These are phyloP conservation scores for Xenopus laevis DNA, from an alignment of 2,113 vertebrate genomes.

Conservation along the genomic window DNA sequence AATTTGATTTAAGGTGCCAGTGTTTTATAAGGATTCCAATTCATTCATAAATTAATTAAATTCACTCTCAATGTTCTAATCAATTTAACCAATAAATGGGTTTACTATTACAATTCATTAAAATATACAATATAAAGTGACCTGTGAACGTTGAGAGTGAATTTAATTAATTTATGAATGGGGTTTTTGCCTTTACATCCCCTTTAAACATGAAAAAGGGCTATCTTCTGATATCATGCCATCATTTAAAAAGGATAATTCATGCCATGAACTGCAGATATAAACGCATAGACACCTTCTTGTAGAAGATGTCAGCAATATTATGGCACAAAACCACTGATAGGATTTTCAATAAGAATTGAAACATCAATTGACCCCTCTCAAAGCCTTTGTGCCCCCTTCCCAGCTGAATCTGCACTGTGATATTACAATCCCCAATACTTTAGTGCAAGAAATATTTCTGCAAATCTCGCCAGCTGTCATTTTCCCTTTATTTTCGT, in stretches of 20 bases:
- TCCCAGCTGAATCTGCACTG: background rate
- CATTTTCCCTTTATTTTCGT: slow-evolving; percentile 8
- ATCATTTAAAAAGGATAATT: background rate
- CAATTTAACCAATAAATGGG: too few relatives aligned
- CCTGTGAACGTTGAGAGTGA: too few relatives aligned
- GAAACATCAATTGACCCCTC: slow-evolving; percentile 22
- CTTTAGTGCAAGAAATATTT: slow-evolving; percentile 10
- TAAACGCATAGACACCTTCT: slow-evolving; percentile 28
- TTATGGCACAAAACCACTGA: slow-evolving; percentile 8
- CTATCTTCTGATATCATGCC: too few relatives aligned
- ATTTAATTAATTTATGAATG: too few relatives aligned
- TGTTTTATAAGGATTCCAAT: too few relatives aligned
- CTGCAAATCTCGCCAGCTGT: slow-evolving; percentile 16
- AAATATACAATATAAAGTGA: too few relatives aligned
- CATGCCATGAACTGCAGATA: slow-evolving; percentile 8
- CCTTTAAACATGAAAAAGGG: too few relatives aligned
- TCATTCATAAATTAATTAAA: too few relatives aligned
- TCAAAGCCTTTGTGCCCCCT: background rate
- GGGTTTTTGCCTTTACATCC: too few relatives aligned
- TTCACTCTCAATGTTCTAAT: too few relatives aligned
- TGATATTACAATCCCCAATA: slow-evolving; percentile 2
- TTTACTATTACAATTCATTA: too few relatives aligned
- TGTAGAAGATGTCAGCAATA: slow-evolving; percentile 6
- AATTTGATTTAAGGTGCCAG: too few relatives aligned
- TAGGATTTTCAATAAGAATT: slow-evolving; percentile 8